Base-by-base conservation (phyloP, 53 echinoderm and acorn worm species). In the Echinarachnius parma region DNA sequence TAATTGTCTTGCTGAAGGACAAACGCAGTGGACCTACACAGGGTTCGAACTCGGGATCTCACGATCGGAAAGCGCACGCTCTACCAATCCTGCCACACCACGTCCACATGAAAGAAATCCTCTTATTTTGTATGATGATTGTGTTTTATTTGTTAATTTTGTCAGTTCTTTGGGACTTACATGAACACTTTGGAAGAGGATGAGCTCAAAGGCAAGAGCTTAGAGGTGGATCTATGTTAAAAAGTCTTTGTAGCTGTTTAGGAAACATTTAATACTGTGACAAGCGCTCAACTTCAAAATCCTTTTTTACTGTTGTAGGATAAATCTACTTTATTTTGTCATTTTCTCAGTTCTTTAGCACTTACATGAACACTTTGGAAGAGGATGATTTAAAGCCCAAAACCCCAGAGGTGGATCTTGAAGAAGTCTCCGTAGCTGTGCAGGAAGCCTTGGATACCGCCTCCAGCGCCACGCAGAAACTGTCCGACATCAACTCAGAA, bases 401-500 rank as follows among this genome's bases (percentile, higher is more conserved):
- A 47, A 47, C 65, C 21, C 79, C 88, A 52, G 87, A 87, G 31
- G 84, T 81, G 5, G 98, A 98, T 44, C 67, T 91, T 47, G 91
- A 91, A 11, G 85, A 91, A 53, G 72, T 92, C n/a, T 91, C 98
- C 13, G 80, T 16, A 24, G 78, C 77, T 9, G 90, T 98, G 25
- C 82, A 98, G 72, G 90, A 91, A 25, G 98, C 98, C 20, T 39
- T 98, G 55, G 98, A 87, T 14, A 91, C 98, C 0, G 91, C 98
- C 11, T 56, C 84, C 45, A 70, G 59, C 23, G 91, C 90, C 29
- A 85, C 90, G 14, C 84, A 95, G 66, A 91, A 66, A 57, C 86
- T 98, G 21, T 71, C 82, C 31, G 98, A 98, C 4, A 98, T 98
- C 50, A 92, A 92, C 29, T 77, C 80, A 2, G 98, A 98, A 59